Evolutionary conservation across 2,888 invertebrate genomes (phyloP), one percentile per base, ranked within the genome.

Genomic region (Nysson spinosus): DNA sequence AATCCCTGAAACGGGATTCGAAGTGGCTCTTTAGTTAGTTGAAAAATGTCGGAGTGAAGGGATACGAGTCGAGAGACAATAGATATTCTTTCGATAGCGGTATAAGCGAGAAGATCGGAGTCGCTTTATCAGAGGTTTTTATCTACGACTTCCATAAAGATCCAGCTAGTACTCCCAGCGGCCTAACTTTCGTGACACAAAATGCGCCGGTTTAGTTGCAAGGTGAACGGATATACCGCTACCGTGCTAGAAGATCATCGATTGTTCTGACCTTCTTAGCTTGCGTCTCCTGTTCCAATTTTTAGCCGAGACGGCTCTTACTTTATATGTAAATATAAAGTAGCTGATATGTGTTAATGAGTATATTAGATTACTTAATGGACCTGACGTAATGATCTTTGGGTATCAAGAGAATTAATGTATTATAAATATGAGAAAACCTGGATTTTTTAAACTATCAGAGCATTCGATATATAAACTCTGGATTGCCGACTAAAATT

Each of bases 181-280:
- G 22, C 51, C 43, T 37, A 54, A 40, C 32, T 47, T 55, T 37
- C 40, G 30, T 62, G 43, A 37, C 61, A 50, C 19, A 17, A 24
- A 57, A 56, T 17, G 37, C 52, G 55, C 52, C 28, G 52, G 35
- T 40, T 60, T 55, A 37, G 2, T 14, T 39, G 46, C 17, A 28
- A 49, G 37, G 26, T 43, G 52, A 49, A 40, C 35, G 46, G 30
- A 19, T 40, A 37, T 50, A 50, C 28, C 22, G 51, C 63, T 63
- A 57, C 46, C 22, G 46, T 51, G 40, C 40, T 46, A 30, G 42
- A 47, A 57, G 40, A 63, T 52, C 51, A 47, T 52, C 43, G 52
- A 40, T 44, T 35, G 46, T 35, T 24, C 17, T 14, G 24, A 61
- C 54, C 42, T 49, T 61, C 47, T 47, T 19, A 35, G 28, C 22